A percentile compares a stretch with the other conserved stretches of the same genome.
Evolutionary conservation across 2,888 invertebrate genomes (phyloP).

Genomic region (Limnephilus rhombicus): DNA sequence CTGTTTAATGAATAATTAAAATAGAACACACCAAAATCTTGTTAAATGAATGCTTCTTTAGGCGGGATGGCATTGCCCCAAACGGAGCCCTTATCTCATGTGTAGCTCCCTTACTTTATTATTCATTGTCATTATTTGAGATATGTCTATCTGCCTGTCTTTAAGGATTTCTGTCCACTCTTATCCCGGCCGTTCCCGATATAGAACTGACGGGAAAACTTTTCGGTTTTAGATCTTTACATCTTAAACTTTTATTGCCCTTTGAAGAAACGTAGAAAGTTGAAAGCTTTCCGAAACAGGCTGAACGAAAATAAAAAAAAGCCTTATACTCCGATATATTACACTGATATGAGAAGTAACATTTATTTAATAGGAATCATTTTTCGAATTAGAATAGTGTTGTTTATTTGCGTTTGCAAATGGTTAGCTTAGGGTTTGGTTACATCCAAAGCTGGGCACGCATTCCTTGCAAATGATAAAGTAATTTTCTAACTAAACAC

Average conservation of each 20-base stretch:
- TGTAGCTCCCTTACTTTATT: slow-evolving; percentile 48
- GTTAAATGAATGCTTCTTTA: background rate
- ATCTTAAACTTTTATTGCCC: slow-evolving; percentile 36
- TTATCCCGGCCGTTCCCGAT: background rate
- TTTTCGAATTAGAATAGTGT: background rate
- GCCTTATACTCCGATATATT: background rate
- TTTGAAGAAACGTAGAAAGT: slow-evolving; percentile 32
- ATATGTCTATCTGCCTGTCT: slow-evolving; percentile 20
- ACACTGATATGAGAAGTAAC: background rate
- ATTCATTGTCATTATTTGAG: slow-evolving; percentile 53
- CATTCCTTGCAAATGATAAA: background rate
- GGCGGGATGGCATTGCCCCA: slow-evolving; percentile 44
- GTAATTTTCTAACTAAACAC: slow-evolving; percentile 34
- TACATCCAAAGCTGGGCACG: background rate
- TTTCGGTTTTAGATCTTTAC: slow-evolving; percentile 32
- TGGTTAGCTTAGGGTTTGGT: background rate
- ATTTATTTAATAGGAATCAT: background rate
- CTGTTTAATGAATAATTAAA: background rate
- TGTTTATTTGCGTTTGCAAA: background rate
- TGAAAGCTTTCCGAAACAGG: slow-evolving; percentile 35
- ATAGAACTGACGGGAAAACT: background rate
- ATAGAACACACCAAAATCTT: background rate
- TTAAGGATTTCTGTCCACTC: slow-evolving; percentile 17
- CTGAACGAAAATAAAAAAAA: slow-evolving; percentile 25
- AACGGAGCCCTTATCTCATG: slow-evolving; percentile 41